Conservation (phyloP, 2,797 vertebrate species). For the Diceros bicornis region DNA sequence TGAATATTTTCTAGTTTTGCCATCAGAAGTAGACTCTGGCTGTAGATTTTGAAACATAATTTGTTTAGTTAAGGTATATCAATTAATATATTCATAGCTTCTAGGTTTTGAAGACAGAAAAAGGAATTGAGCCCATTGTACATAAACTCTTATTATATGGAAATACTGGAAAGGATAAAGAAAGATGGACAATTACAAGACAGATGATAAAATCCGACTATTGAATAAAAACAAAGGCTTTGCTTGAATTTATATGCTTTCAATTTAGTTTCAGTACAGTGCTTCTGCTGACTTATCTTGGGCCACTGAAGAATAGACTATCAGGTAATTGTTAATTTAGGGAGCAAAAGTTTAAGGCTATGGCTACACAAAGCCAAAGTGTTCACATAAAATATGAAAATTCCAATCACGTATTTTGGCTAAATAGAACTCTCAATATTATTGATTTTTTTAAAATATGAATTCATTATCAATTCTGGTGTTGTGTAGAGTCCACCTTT, state of each 20-base stretch:
- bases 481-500: not conserved
- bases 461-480: not conserved
- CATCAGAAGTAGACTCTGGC: not conserved
- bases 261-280: slow-evolving; percentile 3
- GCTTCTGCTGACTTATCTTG: not conserved
- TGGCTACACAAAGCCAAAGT: not conserved
- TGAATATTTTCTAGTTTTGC: slow-evolving; percentile 52
- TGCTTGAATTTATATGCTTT: slow-evolving; percentile 14
- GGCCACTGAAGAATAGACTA: not conserved
- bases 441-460: slow-evolving; percentile 47
- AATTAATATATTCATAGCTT: not conserved
- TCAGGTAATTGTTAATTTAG: not conserved
- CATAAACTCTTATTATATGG: not conserved
- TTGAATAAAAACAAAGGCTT: not conserved
- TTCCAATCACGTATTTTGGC: not conserved
- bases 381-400: slow-evolving; percentile 3
- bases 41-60: not conserved
- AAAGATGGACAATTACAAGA: not conserved
- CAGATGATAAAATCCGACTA: not conserved
- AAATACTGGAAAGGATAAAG: not conserved
- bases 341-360: not conserved
- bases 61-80: not conserved
- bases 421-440: not conserved
- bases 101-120: slow-evolving; percentile 41
- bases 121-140: not conserved